Base-by-base conservation (phyloP, 2,888 invertebrate genomes). In the Drosophila conformis region DNA sequence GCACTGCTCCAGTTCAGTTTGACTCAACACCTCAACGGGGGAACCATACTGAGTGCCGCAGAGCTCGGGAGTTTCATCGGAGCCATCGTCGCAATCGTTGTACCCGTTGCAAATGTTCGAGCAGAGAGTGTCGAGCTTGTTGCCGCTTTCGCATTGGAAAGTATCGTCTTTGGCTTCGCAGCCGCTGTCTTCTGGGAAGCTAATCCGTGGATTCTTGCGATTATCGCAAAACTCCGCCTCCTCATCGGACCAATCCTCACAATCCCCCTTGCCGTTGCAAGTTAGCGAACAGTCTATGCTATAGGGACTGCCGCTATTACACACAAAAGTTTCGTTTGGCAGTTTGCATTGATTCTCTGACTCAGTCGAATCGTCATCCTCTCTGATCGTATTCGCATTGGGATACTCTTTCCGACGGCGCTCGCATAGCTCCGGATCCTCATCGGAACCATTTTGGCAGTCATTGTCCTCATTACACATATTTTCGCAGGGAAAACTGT, bases 381-480 rank as follows among this genome's bases (percentile, higher is more conserved):
- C 29, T 29, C 29, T 1, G 6, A 29, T 7, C 29, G 29, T 7
- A 29, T 29, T 29, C 29, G 7, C 6, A 29, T 6, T 1, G 29
- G 6, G 29, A 29, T 29, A 29, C 29, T 29, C 8, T 1, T 2
- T 18, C 25, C 2, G 4, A 1, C 18, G 68, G 1, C 10, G 36
- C 1, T 31, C 27, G 75, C 89, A 89, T 53, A 79, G 63, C 2
- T 75, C 73, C n/a, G 27, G 15, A 4, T 91, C 85, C 91, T 96
- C 96, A 85, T 96, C 96, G 78, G 95, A 95, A 10, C 92, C 93
- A 91, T 95, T 95, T 0, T 94, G 93, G 88, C 95, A 96, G 82
- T 96, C 94, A 1, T 74, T 46, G 7, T 82, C 83, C 13, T 93
- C 93, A 87, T 96, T 93, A 84, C 96, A 96, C 1, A 27, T 33